Percentiles rank a stretch among this genome's conserved stretches.
These are phyloP conservation scores for Drosophila monieri DNA, from an alignment of 2,888 invertebrate genomes.

Conservation along the genomic window DNA sequence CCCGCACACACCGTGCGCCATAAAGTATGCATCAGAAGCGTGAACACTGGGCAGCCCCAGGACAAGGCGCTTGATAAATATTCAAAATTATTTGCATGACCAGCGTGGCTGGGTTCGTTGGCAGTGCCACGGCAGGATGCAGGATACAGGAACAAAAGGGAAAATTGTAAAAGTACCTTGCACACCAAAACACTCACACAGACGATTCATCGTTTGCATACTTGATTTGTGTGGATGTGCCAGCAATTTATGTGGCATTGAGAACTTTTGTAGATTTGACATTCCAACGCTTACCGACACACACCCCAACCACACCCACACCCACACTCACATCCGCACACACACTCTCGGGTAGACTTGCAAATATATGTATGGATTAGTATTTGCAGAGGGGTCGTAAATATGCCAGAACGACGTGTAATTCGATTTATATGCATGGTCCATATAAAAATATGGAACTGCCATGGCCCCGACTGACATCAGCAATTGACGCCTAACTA, in stretches of 20 bases:
- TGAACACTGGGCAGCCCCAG: slow-evolving; percentile 46
- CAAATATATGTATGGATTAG: slow-evolving; percentile 9
- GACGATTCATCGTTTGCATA: slow-evolving; percentile 73
- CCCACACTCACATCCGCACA: neutral
- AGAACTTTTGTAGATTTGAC: slow-evolving; percentile 73
- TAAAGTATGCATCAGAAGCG: slow-evolving; percentile 71
- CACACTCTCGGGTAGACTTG: slow-evolving; percentile 3
- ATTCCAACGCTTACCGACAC: slow-evolving; percentile 50
- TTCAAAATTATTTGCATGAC: slow-evolving; percentile 76
- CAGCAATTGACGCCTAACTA: slow-evolving; percentile 34
- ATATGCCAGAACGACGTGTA: slow-evolving; percentile 67
- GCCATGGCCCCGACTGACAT: neutral
- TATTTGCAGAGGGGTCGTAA: slow-evolving; percentile 60
- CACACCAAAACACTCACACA: slow-evolving; percentile 8
- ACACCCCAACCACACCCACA: neutral
- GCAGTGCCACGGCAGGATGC: slow-evolving; percentile 17
- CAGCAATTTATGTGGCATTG: slow-evolving; percentile 74
- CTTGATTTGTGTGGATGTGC: slow-evolving; percentile 68
- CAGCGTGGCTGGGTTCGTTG: slow-evolving; percentile 40
- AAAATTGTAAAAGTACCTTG: slow-evolving; percentile 41
- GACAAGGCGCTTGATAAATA: slow-evolving; percentile 70
- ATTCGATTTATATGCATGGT: slow-evolving; percentile 69
- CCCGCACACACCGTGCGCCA: slow-evolving; percentile 22
- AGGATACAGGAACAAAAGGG: slow-evolving; percentile 16
- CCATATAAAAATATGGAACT: slow-evolving; percentile 25